phyloP scores from a whole-genome alignment of 2,113 vertebrate species.

The Hylia prasina region DNA sequence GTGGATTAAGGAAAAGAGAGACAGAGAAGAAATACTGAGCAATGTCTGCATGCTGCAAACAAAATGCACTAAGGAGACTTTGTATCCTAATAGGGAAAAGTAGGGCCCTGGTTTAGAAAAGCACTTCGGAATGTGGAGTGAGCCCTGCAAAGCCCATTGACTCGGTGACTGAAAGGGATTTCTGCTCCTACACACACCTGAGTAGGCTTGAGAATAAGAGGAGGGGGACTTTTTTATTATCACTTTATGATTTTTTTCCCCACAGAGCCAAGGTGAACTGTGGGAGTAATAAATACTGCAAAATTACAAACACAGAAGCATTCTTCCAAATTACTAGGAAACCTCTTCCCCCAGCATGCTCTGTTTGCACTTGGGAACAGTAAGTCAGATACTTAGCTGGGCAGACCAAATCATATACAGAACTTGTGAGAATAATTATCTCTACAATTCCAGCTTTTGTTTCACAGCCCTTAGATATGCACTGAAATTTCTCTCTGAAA shows the following conservation, averaged over 20 bases:
- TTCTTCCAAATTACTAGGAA: background rate
- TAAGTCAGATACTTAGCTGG: background rate
- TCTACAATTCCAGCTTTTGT: slow-evolving; percentile 15
- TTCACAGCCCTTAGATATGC: background rate
- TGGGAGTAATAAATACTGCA: background rate
- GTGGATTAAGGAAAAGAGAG: background rate
- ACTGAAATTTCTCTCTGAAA: slow-evolving; percentile 10
- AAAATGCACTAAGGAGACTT: background rate
- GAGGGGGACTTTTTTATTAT: background rate
- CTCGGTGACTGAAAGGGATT: background rate
- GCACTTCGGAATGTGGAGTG: background rate
- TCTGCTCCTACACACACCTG: background rate
- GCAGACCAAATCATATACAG: background rate
- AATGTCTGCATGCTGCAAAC: background rate
- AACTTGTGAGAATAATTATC: slow-evolving; percentile 20
- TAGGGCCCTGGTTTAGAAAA: background rate
- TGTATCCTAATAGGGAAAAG: background rate
- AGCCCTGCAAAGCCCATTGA: background rate
- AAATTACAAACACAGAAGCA: background rate
- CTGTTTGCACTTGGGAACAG: background rate
- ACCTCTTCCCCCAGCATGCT: background rate
- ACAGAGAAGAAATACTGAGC: background rate
- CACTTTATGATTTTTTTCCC: background rate
- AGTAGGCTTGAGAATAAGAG: background rate
- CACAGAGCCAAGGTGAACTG: background rate